Evolutionary conservation across 2,797 vertebrate species (phyloP), one percentile per base, ranked within the genome.

Genomic region (Leptatherina wallacei): DNA sequence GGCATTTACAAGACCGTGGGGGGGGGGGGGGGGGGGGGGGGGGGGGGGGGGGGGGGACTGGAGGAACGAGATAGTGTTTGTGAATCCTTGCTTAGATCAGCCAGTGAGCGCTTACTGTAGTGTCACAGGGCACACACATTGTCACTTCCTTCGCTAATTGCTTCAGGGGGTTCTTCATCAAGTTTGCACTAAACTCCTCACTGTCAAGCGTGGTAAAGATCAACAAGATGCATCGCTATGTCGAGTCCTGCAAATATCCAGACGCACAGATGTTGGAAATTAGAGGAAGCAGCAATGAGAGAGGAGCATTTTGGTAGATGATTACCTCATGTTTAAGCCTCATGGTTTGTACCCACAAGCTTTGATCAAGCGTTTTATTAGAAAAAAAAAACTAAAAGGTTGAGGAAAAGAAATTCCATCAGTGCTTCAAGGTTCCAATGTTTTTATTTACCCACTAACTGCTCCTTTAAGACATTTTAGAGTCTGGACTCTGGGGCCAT

Each of bases 381-480:
- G 20, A 47, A 35, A 49, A 8, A 60, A 68, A 42, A 47, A 74
- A 47, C 51, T 24, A 67, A 10, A 69, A 32, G n/a, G 16, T 33
- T 56, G 14, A 69, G 30, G 36, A 57, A 60, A 59, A 60, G n/a
- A 69, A 72, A 84, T 84, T 85, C 78, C 77, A 57, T 6, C 75
- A 61, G 38, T 58, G 60, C 47, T 63, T 59, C 2, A 42, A 74
- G 61, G 54, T 57, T 71, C 12, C 54, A 36, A 65, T 69, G 59
- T 82, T 72, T 87, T 86, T 61, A 86, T 82, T 73, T 61, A 20
- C 49, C 71, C 58, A 42, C 51, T 55, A 74, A 84, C 51, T 54
- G 73, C 22, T 73, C 65, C 78, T 85, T 72, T 61, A 71, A 88
- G 83, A 87, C 88, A 79, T 83, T 83, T 70, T 54, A 42, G 58